Percentiles rank a stretch among this genome's conserved stretches.
These are phyloP conservation scores for Tiphia femorata DNA, from an alignment of 2,888 invertebrate genomes.

Conservation along the genomic window DNA sequence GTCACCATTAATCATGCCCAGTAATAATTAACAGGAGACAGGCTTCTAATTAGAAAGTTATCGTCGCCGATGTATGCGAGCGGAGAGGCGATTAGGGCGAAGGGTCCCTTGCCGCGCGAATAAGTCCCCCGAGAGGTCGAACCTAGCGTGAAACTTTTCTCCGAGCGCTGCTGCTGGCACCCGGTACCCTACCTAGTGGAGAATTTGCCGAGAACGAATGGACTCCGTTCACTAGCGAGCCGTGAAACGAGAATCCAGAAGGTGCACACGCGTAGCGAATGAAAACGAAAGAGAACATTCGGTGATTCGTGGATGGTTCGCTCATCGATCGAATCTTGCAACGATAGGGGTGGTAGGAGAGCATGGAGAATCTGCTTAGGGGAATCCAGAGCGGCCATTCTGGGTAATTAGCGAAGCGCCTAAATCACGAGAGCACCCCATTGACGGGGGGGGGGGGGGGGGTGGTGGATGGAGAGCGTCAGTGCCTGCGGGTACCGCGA, in stretches of 20 bases:
- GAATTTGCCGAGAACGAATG: no score
- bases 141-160: no score
- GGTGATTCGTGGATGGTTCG: not conserved
- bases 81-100: conserved; percentile 23
- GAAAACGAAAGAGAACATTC: not conserved
- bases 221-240: no score
- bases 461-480: no score
- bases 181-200: no score
- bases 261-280: no score
- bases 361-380: conserved; percentile 43
- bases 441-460: conserved; percentile 55
- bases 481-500: conserved; percentile 59
- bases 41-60: conserved; percentile 62
- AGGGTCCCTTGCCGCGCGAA: conserved; percentile 2
- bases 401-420: conserved; percentile 62
- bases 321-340: conserved; percentile 1
- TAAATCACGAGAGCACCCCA: conserved; percentile 60
- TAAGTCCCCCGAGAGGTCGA: not conserved
- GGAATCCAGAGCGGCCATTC: conserved; percentile 57
- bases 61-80: conserved; percentile 51
- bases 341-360: conserved; percentile 9
- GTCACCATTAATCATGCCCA: conserved; percentile 60
- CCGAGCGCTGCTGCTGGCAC: no score
- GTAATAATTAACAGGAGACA: conserved; percentile 61
- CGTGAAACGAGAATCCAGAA: no score